Evolutionary conservation across 2,888 invertebrate genomes (phyloP).

Genomic region (Apotomis turbidana): DNA sequence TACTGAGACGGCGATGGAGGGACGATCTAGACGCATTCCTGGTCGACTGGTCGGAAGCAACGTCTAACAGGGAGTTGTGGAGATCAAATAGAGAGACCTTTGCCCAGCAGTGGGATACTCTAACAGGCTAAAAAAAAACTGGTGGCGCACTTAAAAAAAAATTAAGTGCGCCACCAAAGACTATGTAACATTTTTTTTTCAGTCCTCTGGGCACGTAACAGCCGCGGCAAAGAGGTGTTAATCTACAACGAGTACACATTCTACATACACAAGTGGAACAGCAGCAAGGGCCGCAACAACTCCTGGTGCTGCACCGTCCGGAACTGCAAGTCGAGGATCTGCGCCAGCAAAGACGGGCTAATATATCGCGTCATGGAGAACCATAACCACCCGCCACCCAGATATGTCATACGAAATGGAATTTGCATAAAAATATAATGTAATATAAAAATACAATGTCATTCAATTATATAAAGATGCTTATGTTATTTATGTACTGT

Average conservation of each 20-base stretch:
- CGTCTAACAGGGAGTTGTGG: too few relatives aligned
- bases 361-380: not conserved
- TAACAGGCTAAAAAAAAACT: too few relatives aligned
- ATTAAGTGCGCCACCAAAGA: too few relatives aligned
- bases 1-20: too few relatives aligned
- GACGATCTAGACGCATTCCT: too few relatives aligned
- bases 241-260: slow-evolving; percentile 14
- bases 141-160: too few relatives aligned
- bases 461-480: too few relatives aligned
- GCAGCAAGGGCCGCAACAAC: not conserved
- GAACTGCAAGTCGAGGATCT: slow-evolving; percentile 10
- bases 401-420: slow-evolving; percentile 2
- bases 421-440: slow-evolving; percentile 4
- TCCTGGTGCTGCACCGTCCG: slow-evolving; percentile 14
- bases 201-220: slow-evolving; percentile 16
- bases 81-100: too few relatives aligned
- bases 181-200: slow-evolving; percentile 1
- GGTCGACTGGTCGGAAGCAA: too few relatives aligned
- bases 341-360: not conserved
- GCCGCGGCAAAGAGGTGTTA: slow-evolving; percentile 9
- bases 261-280: slow-evolving; percentile 16
- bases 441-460: too few relatives aligned
- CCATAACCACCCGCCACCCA: not conserved
- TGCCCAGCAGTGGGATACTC: too few relatives aligned
- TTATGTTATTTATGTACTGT: too few relatives aligned